These are phyloP conservation scores for Sycobia sp. DNA, from an alignment of 1,140 invertebrate species.

Conservation along the genomic window DNA sequence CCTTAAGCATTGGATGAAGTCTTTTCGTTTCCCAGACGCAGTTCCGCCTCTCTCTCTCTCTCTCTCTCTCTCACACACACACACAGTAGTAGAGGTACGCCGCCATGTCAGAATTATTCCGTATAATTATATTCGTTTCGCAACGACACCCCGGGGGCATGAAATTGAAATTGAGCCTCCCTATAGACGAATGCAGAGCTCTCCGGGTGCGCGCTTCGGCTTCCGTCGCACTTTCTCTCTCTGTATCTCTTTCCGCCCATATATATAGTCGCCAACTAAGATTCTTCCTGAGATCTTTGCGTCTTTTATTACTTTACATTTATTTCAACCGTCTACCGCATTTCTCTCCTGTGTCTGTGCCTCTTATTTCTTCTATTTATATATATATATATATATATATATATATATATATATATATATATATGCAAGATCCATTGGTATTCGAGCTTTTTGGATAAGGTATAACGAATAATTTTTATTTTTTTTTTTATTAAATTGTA, in stretches of 20 bases:
- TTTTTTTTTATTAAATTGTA: background rate
- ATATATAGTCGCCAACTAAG: slow-evolving; percentile 53
- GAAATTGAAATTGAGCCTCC: slow-evolving; percentile 63
- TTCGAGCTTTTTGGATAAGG: too few relatives aligned
- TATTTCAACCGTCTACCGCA: slow-evolving; percentile 14
- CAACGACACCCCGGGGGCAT: slow-evolving; percentile 60
- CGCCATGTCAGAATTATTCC: slow-evolving; percentile 60
- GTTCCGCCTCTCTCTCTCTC: too few relatives aligned
- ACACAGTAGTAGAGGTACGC: slow-evolving; percentile 24
- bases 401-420: too few relatives aligned
- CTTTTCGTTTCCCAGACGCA: slow-evolving; percentile 8
- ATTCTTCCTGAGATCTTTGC: slow-evolving; percentile 40
- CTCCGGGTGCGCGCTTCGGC: background rate
- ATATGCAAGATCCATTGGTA: too few relatives aligned
- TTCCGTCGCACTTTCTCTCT: too few relatives aligned
- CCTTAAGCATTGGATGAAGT: slow-evolving; percentile 18
- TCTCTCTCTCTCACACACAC: too few relatives aligned
- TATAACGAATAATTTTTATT: too few relatives aligned
- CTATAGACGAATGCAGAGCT: slow-evolving; percentile 49
- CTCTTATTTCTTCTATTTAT: background rate
- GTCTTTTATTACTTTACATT: slow-evolving; percentile 32
- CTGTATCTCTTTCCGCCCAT: too few relatives aligned
- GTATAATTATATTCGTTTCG: slow-evolving; percentile 64
- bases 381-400: background rate
- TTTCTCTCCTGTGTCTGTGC: slow-evolving; percentile 3